phyloP scores from a whole-genome alignment of 2,888 invertebrate genomes.

The Drosophila picticornis region DNA sequence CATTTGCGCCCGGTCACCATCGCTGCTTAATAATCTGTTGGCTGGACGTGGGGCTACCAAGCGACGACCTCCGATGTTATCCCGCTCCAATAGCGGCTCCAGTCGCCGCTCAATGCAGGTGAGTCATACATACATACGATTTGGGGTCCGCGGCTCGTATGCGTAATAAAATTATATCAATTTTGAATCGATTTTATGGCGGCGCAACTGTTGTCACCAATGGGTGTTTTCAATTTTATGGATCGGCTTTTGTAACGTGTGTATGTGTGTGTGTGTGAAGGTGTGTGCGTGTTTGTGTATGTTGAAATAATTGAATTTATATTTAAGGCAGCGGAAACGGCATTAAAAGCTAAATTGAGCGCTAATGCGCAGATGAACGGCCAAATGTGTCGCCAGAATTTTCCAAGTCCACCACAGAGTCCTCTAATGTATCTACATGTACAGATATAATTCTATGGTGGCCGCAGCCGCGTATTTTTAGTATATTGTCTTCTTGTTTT shows the following conservation, averaged over 20 bases:
- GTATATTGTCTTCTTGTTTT: constrained; percentile 29
- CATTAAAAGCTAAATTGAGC: constrained; percentile 79
- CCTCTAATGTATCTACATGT: constrained; percentile 46
- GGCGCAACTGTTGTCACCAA: constrained; percentile 34
- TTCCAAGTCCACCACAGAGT: constrained; percentile 3
- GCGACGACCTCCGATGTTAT: constrained; percentile 94
- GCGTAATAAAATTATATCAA: constrained; percentile 76
- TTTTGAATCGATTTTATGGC: constrained; percentile 66
- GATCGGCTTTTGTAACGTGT: background rate
- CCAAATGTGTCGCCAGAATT: constrained; percentile 63
- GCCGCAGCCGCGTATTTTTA: constrained; percentile 28
- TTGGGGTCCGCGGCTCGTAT: constrained; percentile 52
- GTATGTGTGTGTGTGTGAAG: constrained; percentile 5
- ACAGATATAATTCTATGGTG: constrained; percentile 9
- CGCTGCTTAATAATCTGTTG: constrained; percentile 94
- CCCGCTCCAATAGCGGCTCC: constrained; percentile 95
- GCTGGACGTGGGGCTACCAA: constrained; percentile 96
- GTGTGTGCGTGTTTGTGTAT: constrained; percentile 30
- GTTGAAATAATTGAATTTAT: constrained; percentile 70
- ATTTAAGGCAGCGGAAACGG: constrained; percentile 71
- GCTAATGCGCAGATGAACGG: constrained; percentile 51
- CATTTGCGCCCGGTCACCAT: constrained; percentile 98
- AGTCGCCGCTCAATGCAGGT: constrained; percentile 95
- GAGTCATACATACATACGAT: constrained; percentile 65
- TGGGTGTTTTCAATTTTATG: constrained; percentile 52